phyloP scores from a whole-genome alignment of 1,140 invertebrate genomes.

The Trachelipus rathkii region DNA sequence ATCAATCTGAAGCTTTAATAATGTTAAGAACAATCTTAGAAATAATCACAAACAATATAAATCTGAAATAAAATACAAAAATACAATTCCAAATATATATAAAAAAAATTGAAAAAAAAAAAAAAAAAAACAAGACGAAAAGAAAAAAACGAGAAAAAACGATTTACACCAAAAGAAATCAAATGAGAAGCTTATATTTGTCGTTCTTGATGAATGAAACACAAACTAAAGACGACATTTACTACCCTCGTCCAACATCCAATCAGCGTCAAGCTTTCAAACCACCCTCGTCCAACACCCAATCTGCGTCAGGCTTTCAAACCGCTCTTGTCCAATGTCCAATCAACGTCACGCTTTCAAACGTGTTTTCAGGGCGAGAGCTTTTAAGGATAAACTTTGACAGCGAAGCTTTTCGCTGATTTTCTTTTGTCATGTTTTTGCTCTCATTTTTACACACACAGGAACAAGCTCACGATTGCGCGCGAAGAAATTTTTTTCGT shows the following conservation, averaged over 20 bases:
- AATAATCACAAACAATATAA: no score
- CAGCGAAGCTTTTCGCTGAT: background rate
- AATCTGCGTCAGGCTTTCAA: no score
- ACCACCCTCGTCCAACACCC: no score
- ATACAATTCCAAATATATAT: background rate
- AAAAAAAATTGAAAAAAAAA: background rate
- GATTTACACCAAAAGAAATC: no score
- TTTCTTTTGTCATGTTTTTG: background rate
- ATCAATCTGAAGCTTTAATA: no score
- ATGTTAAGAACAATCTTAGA: no score
- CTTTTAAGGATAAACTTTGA: slow-evolving; percentile 1
- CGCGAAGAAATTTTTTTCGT: no score
- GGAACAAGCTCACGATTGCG: no score
- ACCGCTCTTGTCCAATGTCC: background rate
- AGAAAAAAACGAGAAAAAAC: no score
- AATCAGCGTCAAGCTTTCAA: slow-evolving; percentile 4
- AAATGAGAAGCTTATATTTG: background rate
- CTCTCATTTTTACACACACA: no score
- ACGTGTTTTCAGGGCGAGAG: background rate
- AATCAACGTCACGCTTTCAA: background rate
- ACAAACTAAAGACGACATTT: background rate
- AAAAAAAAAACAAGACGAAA: background rate
- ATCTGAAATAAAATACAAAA: no score
- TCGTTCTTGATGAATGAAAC: background rate
- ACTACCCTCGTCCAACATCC: background rate